Evolutionary conservation across 2,113 vertebrate species (phyloP).

Genomic region (Rhinolophus sinicus): DNA sequence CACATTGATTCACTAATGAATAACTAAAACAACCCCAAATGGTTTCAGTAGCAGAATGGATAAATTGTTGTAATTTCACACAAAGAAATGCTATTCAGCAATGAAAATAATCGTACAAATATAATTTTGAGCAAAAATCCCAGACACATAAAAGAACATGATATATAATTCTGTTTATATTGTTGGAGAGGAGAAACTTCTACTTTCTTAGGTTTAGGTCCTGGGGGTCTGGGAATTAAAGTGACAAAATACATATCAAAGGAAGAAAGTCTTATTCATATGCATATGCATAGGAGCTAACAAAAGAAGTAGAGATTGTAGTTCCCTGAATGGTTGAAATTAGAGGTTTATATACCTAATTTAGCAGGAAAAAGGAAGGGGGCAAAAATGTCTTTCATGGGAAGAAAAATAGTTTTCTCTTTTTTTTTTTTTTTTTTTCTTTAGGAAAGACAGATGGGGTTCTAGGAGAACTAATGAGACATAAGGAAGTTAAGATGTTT

Average conservation of each 20-base stretch:
- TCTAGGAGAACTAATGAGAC: background rate
- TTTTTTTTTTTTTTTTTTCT: background rate
- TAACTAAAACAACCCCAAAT: background rate
- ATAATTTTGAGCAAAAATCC: background rate
- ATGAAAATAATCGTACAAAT: background rate
- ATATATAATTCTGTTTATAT: background rate
- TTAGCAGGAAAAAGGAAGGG: background rate
- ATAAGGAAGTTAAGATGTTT: background rate
- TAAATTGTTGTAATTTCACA: background rate
- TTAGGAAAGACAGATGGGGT: background rate
- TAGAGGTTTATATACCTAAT: background rate
- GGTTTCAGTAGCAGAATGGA: background rate
- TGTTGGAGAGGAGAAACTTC: background rate
- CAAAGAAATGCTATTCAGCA: background rate
- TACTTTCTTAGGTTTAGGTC: background rate
- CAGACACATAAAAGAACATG: background rate
- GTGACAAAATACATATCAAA: background rate
- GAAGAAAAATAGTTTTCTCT: background rate
- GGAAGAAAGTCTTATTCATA: background rate
- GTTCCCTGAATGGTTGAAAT: background rate
- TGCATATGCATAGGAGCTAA: background rate
- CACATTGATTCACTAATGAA: background rate
- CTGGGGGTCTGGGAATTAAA: background rate
- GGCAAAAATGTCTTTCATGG: background rate
- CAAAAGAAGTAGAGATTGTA: background rate